Base-by-base conservation (phyloP, 1,140 invertebrate genomes). In the Asobara japonica region DNA sequence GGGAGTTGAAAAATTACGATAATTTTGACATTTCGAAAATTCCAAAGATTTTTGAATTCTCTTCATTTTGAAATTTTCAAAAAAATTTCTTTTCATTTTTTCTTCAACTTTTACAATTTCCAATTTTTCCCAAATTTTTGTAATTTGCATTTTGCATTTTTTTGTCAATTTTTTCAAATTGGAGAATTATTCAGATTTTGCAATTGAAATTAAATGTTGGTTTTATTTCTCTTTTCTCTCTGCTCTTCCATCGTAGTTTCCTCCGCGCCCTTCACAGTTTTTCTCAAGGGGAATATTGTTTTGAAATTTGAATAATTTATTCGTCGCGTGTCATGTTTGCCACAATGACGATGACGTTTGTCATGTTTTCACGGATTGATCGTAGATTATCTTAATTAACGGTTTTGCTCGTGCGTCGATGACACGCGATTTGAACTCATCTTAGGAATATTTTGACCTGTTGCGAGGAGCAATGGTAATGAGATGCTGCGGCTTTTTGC, bases 231-330 rank as follows among this genome's bases (percentile, higher is more conserved):
- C 11, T 36, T 36, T 36, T 11, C 31, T 36, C 31, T 56, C 16
- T 18, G 18, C 20, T 3, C 11, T 27, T 7, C 25, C 22, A 11
- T 27, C 22, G 18, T 25, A 3, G 22, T 56, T 56, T 27, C 8
- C 22, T 22, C 25, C 22, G 20, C 51, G 51, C 20, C 18, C 51
- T 56, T 56, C 6, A 56, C 22, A 56, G 25, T 22, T 56, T n/a
- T 56, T 10, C 20, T 56, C 51, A 56, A 56, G 51, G 51, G 51
- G 51, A 56, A 56, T 56, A 25, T 56, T 56, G 20, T 56, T 5
- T 56, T 56, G 20, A 22, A 56, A 56, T 56, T 56, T 56, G 25
- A 56, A 56, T 56, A 56, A 56, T 56, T 22, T 56, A 56, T 56
- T 56, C 51, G 22, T 25, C 3, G 51, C 51, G 51, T 25, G 51